Evolutionary conservation across 2,797 vertebrate species (phyloP).

Genomic region (Natrix natrix): DNA sequence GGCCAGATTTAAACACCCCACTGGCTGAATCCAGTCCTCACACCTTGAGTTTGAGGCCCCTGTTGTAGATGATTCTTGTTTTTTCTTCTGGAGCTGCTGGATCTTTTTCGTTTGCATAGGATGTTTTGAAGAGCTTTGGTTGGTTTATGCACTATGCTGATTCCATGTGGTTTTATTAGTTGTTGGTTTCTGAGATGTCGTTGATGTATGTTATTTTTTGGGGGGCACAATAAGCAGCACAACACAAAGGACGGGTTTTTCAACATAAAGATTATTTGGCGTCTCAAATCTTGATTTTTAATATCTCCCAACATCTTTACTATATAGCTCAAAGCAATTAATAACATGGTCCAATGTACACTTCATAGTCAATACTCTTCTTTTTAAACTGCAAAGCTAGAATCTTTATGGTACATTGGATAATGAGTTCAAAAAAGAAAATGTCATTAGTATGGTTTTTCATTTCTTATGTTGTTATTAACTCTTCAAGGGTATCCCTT

Average conservation of each 20-base stretch:
- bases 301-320: constrained; percentile 31
- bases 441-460: constrained; percentile 42
- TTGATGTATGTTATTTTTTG: background rate
- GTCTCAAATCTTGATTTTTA: background rate
- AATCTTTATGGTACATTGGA: constrained; percentile 21
- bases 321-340: constrained; percentile 32
- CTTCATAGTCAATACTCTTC: constrained; percentile 20
- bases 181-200: background rate
- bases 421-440: constrained; percentile 33
- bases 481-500: constrained; percentile 24
- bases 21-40: too few species aligned
- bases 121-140: background rate
- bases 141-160: background rate
- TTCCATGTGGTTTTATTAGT: background rate
- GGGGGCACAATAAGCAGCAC: background rate
- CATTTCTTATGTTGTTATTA: constrained; percentile 41
- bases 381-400: constrained; percentile 14
- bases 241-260: background rate
- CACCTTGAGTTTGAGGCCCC: too few species aligned
- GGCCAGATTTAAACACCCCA: too few species aligned
- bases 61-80: background rate
- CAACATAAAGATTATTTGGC: background rate
- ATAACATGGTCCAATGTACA: background rate
- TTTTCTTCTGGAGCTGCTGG: background rate
- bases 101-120: background rate